These are phyloP conservation scores for Megaceryle torquata DNA, from an alignment of 2,113 vertebrate species.

Conservation along the genomic window DNA sequence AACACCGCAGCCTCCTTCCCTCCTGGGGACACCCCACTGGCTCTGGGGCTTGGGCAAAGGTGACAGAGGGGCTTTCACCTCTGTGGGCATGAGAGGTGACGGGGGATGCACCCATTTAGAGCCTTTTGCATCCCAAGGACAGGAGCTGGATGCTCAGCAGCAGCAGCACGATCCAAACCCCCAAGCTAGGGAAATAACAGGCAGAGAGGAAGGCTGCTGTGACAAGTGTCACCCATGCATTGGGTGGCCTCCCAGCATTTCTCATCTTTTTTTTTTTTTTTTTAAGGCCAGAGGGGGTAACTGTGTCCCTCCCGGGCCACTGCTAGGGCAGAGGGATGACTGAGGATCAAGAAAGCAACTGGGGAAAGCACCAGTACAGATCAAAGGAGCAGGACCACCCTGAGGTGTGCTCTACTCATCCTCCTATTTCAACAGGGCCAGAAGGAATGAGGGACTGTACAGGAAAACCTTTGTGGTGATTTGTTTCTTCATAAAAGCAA, in stretches of 20 bases:
- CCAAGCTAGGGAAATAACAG: too few relatives aligned
- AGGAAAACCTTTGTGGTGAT: not conserved
- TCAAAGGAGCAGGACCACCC: not conserved
- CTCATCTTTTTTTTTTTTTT: not conserved
- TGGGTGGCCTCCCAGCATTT: not conserved
- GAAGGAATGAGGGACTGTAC: not conserved
- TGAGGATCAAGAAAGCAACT: not conserved
- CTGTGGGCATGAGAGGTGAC: not conserved
- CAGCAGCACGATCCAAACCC: not conserved
- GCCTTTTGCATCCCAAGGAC: not conserved
- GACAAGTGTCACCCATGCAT: not conserved
- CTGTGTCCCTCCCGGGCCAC: rapidly evolving
- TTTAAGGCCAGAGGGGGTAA: not conserved
- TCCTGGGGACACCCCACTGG: not conserved
- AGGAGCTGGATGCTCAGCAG: not conserved
- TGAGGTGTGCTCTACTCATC: not conserved
- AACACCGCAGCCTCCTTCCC: not conserved
- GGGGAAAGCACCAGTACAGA: not conserved
- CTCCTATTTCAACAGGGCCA: not conserved
- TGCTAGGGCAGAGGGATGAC: not conserved
- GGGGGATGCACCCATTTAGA: rapidly evolving
- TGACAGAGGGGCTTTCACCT: not conserved
- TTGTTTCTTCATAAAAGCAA: not conserved
- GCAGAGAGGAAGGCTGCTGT: not conserved
- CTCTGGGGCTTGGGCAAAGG: not conserved